Base-by-base conservation (phyloP, 2,888 invertebrate species). In the Copidosoma aretas region DNA sequence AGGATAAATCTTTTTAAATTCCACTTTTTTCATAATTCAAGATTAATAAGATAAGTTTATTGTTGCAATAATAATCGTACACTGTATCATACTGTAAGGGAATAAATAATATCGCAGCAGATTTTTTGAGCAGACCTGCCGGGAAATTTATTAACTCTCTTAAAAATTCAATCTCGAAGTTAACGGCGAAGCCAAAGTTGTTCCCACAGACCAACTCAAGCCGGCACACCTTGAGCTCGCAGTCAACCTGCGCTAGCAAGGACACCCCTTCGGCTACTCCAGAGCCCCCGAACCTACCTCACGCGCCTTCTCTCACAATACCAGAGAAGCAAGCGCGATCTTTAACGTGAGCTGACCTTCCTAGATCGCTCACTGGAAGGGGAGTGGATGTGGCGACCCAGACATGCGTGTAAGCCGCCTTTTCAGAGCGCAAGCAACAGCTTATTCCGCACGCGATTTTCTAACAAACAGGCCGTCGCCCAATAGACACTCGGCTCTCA, bases 91-190 rank as follows among this genome's bases (percentile, higher is more conserved):
- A 79, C 61, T 72, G 77, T 61, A 67, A 58, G 10, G 79, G 78
- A 0, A 52, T 19, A 0, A 74, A 77, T 1, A 78, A 78, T 54
- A 53, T 75, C 0, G 72, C 74, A 1, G 76, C 76, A 0, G 77
- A 79, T 71, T 71, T 75, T 32, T 70, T 79, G 4, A 77, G 77
- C 15, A 53, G 80, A 0, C 75, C 74, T 65, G 73, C 74, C n/a
- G n/a, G n/a, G n/a, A n/a, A n/a, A n/a, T n/a, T n/a, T n/a, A n/a
- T n/a, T n/a, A n/a, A n/a, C n/a, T n/a, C n/a, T 24, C 54, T 1
- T 43, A n/a, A 2, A 19, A n/a, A 1, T 63, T 10, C 39, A 15
- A n/a, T 19, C 22, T 64, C 24, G 46, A 46, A 5, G 12, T 54
- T 21, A 51, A 64, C 17, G 64, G 57, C 0, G 41, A 56, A 21